Base-by-base conservation (phyloP, 2,113 vertebrate species). In the Lepisosteus osseus region DNA sequence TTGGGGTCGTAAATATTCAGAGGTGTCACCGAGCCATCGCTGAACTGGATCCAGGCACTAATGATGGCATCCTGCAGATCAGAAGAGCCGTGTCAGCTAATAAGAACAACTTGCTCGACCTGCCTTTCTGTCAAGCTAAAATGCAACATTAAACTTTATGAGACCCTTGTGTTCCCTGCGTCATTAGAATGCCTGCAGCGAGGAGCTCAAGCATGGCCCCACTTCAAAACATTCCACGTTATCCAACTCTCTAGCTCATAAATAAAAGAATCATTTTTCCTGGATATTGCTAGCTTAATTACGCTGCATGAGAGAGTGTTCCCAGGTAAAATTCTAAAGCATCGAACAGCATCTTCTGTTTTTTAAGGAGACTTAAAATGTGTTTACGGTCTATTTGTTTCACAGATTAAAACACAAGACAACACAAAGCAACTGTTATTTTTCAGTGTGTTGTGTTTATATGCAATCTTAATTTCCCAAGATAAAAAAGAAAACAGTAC, bases 41-140 rank as follows among this genome's bases (percentile, higher is more conserved):
- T 99, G 90, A 98, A 98, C 83, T 98, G 83, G 73, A 97, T 88
- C 97, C 97, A 99, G 0, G 92, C 89, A 0, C 95, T 98, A 84
- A 98, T 89, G 29, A 88, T 80, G 2, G 97, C 97, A 81, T 99
- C 97, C 97, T 99, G 84, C 11, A 70, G 62, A 51, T 6, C 29
- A 43, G 8, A 41, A 7, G 14, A 57, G 9, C 12, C 62, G 43
- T 9, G 17, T 3, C 40, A 43, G 64, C 62, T 6, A 51, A 51
- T 6, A 51, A 15, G 61, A 7, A 3, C 4, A 51, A 61, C 2
- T 65, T 5, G 51, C 3, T 56, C 42, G n/a, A 29, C 56, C 15
- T 43, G 45, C 44, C 45, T 29, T 29, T 29, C 29, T 29, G 29
- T 29, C 29, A 29, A 29, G 29, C 47, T 51, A 51, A 51, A 51